A percentile compares a stretch with the other conserved stretches of the same genome.
phyloP scores from a whole-genome alignment of 2,888 invertebrate genomes.

The Idaea aversata region DNA sequence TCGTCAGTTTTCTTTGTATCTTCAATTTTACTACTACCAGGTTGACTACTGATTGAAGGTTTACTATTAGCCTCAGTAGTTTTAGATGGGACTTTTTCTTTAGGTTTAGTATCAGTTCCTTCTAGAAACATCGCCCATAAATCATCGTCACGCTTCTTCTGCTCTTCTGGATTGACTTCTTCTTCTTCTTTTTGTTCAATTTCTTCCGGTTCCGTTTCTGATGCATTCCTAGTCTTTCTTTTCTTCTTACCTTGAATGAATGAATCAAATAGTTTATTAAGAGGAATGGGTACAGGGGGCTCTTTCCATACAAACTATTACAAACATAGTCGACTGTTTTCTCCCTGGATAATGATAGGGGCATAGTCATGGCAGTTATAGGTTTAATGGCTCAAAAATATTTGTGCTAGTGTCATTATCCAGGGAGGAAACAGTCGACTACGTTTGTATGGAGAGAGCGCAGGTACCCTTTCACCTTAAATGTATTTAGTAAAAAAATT shows the following conservation, averaged over 20 bases:
- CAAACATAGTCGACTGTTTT: too few relatives aligned
- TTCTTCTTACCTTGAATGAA: slow-evolving; percentile 36
- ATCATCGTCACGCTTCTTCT: slow-evolving; percentile 86
- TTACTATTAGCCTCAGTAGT: slow-evolving; percentile 28
- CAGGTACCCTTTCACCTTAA: too few relatives aligned
- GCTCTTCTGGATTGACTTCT: slow-evolving; percentile 77
- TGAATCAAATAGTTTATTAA: slow-evolving; percentile 5
- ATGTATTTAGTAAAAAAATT: too few relatives aligned
- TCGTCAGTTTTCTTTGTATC: slow-evolving; percentile 53
- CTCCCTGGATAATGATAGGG: too few relatives aligned
- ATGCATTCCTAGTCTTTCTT: slow-evolving; percentile 35
- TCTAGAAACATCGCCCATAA: slow-evolving; percentile 90
- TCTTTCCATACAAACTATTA: too few relatives aligned
- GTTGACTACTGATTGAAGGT: slow-evolving; percentile 14
- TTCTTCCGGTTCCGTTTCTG: slow-evolving; percentile 39
- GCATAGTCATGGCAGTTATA: too few relatives aligned
- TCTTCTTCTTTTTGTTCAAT: slow-evolving; percentile 31
- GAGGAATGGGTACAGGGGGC: too few relatives aligned
- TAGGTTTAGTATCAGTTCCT: slow-evolving; percentile 80
- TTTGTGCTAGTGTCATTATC: too few relatives aligned
- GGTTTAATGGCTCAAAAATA: too few relatives aligned
- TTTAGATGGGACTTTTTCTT: slow-evolving; percentile 27
- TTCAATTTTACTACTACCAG: slow-evolving; percentile 12
- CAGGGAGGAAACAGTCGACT: too few relatives aligned
- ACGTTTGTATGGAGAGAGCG: too few relatives aligned